A percentile compares a stretch with the other conserved stretches of the same genome.
Evolutionary conservation across 2,113 vertebrate genomes (phyloP).

Genomic region (Bostrychus sinensis): DNA sequence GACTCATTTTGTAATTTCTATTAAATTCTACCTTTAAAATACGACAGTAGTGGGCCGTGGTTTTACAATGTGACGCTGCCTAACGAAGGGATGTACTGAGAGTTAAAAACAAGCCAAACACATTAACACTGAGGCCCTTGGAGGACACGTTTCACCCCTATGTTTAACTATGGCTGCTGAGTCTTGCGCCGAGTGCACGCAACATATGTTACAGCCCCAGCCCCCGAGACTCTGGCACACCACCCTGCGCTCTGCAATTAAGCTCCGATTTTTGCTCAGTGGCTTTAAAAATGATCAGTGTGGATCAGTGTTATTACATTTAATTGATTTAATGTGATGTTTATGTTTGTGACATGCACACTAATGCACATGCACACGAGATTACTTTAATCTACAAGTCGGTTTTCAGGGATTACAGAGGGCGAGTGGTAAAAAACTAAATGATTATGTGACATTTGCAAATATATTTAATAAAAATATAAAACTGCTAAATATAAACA

Average conservation of each 20-base stretch:
- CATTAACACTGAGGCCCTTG: conserved; percentile 69
- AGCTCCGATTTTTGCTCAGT: conserved; percentile 59
- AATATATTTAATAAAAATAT: conserved; percentile 32
- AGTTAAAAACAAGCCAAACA: conserved; percentile 70
- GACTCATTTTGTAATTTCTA: conserved; percentile 20
- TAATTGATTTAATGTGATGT: conserved; percentile 66
- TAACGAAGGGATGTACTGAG: conserved; percentile 48
- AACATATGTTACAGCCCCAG: conserved; percentile 66
- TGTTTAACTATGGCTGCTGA: conserved; percentile 67
- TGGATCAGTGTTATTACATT: conserved; percentile 56
- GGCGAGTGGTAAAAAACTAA: conserved; percentile 29
- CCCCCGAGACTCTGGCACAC: conserved; percentile 56
- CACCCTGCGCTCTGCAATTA: conserved; percentile 62
- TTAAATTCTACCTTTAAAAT: conserved; percentile 37
- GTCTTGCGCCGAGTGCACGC: conserved; percentile 53
- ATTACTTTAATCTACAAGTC: conserved; percentile 36
- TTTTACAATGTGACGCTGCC: conserved; percentile 8
- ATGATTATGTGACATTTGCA: conserved; percentile 37
- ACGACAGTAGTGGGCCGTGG: conserved; percentile 5
- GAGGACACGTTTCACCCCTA: conserved; percentile 65
- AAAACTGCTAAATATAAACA: conserved; percentile 9
- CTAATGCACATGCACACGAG: neutral
- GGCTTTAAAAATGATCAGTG: conserved; percentile 62
- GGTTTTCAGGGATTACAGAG: conserved; percentile 19
- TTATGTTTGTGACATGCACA: conserved; percentile 42